Conservation (phyloP, 2,888 invertebrate genomes). For the Limenitis arthemis region DNA sequence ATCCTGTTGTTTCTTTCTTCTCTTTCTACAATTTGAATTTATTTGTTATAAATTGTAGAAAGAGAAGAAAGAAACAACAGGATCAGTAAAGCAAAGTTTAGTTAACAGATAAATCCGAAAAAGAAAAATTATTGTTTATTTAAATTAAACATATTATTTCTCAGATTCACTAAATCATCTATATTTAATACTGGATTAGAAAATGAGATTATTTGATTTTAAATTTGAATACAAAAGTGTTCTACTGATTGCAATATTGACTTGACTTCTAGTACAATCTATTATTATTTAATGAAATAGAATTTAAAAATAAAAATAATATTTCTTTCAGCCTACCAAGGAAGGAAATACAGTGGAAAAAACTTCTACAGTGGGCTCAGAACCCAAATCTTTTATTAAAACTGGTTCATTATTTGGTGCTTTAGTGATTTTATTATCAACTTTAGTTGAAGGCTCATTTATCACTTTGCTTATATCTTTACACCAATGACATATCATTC, state of each 20-base stretch:
- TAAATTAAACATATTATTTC: too few relatives aligned
- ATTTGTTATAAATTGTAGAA: neutral
- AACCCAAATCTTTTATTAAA: conserved; percentile 30
- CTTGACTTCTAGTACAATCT: neutral
- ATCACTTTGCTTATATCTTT: conserved; percentile 45
- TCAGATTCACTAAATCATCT: too few relatives aligned
- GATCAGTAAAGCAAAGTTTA: too few relatives aligned
- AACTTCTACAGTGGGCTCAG: conserved; percentile 36
- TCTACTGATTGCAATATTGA: neutral
- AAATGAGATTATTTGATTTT: too few relatives aligned
- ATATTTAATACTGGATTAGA: too few relatives aligned
- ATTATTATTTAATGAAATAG: neutral
- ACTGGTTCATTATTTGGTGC: conserved; percentile 32
- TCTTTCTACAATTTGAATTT: too few relatives aligned
- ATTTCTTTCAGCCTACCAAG: conserved; percentile 45
- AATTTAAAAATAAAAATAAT: neutral
- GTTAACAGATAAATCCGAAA: too few relatives aligned
- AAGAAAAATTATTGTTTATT: too few relatives aligned
- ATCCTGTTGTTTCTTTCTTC: too few relatives aligned
- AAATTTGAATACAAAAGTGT: neutral
- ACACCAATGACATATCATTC: conserved; percentile 62
- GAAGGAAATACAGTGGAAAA: conserved; percentile 40
- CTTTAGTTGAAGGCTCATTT: conserved; percentile 39
- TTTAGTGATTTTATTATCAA: conserved; percentile 36
- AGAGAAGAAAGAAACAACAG: too few relatives aligned